Evolutionary conservation across 2,113 vertebrate genomes (phyloP), one percentile per base, ranked within the genome.

Genomic region (Petromus typicus): DNA sequence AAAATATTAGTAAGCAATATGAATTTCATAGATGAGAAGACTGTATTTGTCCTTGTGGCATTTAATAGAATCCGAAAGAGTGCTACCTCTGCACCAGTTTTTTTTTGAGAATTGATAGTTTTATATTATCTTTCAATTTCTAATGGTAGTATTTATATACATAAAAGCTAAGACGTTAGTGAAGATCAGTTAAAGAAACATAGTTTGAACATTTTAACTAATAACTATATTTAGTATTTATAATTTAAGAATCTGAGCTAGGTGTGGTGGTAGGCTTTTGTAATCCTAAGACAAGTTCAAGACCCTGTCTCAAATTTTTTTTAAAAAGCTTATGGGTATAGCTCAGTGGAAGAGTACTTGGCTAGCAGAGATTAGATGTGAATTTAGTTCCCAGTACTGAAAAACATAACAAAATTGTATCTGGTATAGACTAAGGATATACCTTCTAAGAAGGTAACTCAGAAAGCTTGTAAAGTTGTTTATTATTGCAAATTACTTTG

Each of bases 131-230:
- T 92, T 93, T 76, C 30, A 63, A 4, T 64, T 87, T 96, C 25
- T 89, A 83, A 27, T 88, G 69, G n/a, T 80, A 87, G 16, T 87
- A 64, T 71, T 78, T 43, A 86, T 48, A 25, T 75, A 90, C 54
- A 80, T 64, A 83, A 76, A 78, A 91, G 30, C 14, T 54, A 23
- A 93, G 84, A 92, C 89, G 69, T 95, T 51, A 82, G 4, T 63
- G n/a, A 86, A 91, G 85, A 61, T 76, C 27, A 40, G 45, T 16
- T 86, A 89, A 86, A 86, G 84, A 16, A 89, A 75, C 48, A 79
- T 93, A n/a, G 1, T 82, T 92, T 51, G 54, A 94, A 25, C 10
- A 45, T 94, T 93, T 84, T 88, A 85, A 66, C 7, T 93, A 84
- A 27, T 63, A 40, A 69, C n/a, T 45, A 76, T 7, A 20, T 56